Evolutionary conservation across 2,113 vertebrate genomes (phyloP).

Genomic region (Macaca mulatta): DNA sequence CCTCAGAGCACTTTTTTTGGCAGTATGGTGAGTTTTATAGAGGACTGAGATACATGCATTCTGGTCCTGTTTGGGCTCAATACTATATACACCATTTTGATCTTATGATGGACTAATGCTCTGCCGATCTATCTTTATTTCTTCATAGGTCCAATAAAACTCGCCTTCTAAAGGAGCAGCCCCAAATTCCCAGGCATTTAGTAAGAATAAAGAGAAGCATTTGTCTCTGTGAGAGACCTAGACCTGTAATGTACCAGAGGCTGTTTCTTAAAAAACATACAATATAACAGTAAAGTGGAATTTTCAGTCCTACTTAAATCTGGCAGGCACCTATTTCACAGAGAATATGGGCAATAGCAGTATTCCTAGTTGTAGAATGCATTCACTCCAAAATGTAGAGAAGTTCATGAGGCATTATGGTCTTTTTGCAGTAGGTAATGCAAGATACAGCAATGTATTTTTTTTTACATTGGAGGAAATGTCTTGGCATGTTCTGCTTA

Average conservation of each 20-base stretch:
- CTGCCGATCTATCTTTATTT: neutral
- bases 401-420: neutral
- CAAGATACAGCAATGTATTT: neutral
- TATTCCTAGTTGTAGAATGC: neutral
- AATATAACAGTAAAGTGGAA: no score
- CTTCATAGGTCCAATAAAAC: neutral
- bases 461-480: neutral
- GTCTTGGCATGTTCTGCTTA: neutral
- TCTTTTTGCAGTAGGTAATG: neutral
- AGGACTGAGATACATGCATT: neutral
- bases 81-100: neutral
- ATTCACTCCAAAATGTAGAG: neutral
- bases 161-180: neutral
- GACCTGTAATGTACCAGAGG: neutral
- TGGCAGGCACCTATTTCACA: neutral
- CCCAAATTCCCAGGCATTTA: neutral
- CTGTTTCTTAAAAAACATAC: neutral
- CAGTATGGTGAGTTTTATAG: neutral
- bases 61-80: neutral
- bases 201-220: neutral
- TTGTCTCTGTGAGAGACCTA: neutral
- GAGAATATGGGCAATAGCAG: neutral
- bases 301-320: neutral
- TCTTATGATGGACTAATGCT: neutral
- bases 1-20: neutral